phyloP scores from a whole-genome alignment of 2,113 vertebrate species.

The Rhineura floridana region DNA sequence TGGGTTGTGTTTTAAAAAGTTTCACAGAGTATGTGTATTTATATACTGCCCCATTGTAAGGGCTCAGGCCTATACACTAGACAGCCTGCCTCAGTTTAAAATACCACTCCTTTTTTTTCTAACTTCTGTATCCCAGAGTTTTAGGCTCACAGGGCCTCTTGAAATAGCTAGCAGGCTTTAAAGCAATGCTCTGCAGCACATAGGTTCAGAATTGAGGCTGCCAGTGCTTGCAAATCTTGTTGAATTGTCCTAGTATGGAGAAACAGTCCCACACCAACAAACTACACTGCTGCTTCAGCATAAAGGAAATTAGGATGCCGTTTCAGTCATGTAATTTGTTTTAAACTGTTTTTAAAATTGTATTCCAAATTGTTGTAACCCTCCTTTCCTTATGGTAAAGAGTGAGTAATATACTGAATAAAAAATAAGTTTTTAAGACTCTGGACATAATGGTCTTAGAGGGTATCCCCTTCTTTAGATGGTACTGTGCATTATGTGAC shows the following conservation, averaged over 20 bases:
- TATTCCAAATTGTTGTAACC: too few relatives aligned
- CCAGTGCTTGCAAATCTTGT: background rate
- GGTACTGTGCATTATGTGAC: too few relatives aligned
- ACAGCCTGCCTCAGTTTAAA: background rate
- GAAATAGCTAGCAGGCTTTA: background rate
- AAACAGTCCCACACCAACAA: background rate
- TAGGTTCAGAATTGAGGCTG: background rate
- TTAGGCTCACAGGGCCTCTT: background rate
- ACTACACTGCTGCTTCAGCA: background rate
- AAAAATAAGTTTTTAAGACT: too few relatives aligned
- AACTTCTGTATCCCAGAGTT: background rate
- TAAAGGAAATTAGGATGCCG: background rate
- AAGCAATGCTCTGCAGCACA: too few relatives aligned
- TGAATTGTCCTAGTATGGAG: background rate
- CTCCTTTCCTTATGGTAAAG: too few relatives aligned
- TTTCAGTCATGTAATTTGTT: too few relatives aligned
- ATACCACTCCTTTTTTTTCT: background rate
- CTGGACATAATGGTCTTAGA: too few relatives aligned
- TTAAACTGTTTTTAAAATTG: too few relatives aligned
- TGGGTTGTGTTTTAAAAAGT: background rate
- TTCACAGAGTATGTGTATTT: background rate
- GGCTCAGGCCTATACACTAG: background rate
- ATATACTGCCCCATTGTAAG: background rate
- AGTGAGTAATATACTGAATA: too few relatives aligned
- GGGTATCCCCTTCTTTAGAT: too few relatives aligned